Conservation (phyloP, 2,888 invertebrate species). For the Seira musarum region DNA sequence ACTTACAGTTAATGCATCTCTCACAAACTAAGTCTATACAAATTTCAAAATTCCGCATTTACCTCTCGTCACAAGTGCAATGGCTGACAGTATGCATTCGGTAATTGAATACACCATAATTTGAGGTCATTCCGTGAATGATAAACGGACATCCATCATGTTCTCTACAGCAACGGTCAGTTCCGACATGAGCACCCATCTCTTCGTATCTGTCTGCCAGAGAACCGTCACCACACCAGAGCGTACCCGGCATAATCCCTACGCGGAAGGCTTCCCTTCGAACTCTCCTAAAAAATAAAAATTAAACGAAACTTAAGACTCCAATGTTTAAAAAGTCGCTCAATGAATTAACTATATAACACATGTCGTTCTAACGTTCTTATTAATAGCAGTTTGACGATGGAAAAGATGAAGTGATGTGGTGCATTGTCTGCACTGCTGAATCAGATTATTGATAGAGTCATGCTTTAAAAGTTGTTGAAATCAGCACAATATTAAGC, state of each 20-base stretch:
- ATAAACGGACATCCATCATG: constrained; percentile 79
- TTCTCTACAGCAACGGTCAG: constrained; percentile 82
- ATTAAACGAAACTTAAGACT: too few species aligned
- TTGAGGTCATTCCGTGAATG: constrained; percentile 78
- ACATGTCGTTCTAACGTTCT: too few species aligned
- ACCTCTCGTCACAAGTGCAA: constrained; percentile 86
- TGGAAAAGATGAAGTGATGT: not conserved
- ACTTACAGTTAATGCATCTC: too few species aligned
- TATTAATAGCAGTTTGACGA: too few species aligned
- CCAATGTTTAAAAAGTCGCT: too few species aligned
- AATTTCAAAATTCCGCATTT: too few species aligned
- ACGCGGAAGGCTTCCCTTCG: constrained; percentile 66
- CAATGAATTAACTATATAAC: too few species aligned
- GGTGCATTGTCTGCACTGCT: constrained; percentile 24
- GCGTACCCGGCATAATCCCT: constrained; percentile 76
- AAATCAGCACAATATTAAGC: not conserved
- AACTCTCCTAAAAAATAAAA: constrained; percentile 55
- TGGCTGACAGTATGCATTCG: constrained; percentile 83
- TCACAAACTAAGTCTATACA: too few species aligned
- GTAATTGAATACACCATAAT: constrained; percentile 80
- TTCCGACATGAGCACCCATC: constrained; percentile 76
- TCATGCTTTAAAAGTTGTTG: not conserved
- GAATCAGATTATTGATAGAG: constrained; percentile 22
- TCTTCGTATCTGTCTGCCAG: constrained; percentile 77
- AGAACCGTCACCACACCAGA: constrained; percentile 83